Conservation (phyloP, 2,797 vertebrate species). For the Coregonus sp. region DNA sequence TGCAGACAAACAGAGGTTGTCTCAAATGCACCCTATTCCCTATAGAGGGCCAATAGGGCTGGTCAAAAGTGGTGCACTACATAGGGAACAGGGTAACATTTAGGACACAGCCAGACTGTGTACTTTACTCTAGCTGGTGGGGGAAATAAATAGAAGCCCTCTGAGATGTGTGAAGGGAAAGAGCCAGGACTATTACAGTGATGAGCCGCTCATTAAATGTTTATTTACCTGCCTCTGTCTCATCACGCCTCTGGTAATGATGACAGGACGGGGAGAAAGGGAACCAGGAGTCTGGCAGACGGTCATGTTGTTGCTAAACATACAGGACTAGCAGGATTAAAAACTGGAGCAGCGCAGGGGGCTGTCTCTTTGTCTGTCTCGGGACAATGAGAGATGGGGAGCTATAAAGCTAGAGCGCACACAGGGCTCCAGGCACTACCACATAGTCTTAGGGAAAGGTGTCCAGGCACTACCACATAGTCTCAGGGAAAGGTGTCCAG, state of each 20-base stretch:
- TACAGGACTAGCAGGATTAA: neutral
- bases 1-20: neutral
- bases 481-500: too few relatives aligned
- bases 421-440: slow-evolving; percentile 19
- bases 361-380: neutral
- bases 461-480: too few relatives aligned
- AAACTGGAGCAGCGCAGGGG: neutral
- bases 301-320: neutral
- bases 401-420: slow-evolving; percentile 9
- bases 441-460: too few relatives aligned
- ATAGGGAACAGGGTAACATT: neutral
- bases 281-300: neutral
- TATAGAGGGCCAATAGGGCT: neutral
- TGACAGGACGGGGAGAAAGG: slow-evolving; percentile 9
- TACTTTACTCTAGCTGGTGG: neutral
- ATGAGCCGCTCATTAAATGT: slow-evolving; percentile 35
- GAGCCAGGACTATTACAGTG: slow-evolving; percentile 7
- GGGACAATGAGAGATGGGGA: slow-evolving; percentile 18
- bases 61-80: neutral
- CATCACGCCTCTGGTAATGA: slow-evolving; percentile 37
- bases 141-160: slow-evolving; percentile 3
- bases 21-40: neutral
- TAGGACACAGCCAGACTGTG: neutral
- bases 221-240: slow-evolving; percentile 36
- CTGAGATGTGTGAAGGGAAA: slow-evolving; percentile 9